Evolutionary conservation across 2,797 vertebrate species (phyloP).

Genomic region (Nannoperca australis): DNA sequence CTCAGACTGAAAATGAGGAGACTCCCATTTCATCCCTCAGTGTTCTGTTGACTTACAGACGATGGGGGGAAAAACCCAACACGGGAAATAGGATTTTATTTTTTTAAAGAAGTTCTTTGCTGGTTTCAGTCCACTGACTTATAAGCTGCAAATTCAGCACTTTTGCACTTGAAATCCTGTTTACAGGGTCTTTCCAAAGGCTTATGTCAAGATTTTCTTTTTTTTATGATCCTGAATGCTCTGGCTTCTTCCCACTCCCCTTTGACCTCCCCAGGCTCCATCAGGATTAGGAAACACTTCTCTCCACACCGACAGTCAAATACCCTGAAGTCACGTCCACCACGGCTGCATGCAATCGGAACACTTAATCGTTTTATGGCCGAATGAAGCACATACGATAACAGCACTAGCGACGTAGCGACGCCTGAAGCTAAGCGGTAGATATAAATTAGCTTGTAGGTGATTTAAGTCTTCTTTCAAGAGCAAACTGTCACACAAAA

Average conservation of each 20-base stretch:
- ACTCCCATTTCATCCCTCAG: slow-evolving; percentile 36
- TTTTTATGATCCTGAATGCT: slow-evolving; percentile 10
- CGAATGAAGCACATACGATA: not conserved
- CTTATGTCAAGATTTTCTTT: slow-evolving; percentile 18
- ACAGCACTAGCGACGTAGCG: too few relatives aligned
- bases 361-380: not conserved
- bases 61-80: slow-evolving; percentile 39
- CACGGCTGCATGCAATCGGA: not conserved
- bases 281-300: slow-evolving; percentile 40
- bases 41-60: slow-evolving; percentile 27
- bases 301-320: slow-evolving; percentile 19
- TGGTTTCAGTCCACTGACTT: slow-evolving; percentile 21
- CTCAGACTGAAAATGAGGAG: slow-evolving; percentile 45
- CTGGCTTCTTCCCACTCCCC: slow-evolving; percentile 18
- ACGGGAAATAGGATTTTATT: slow-evolving; percentile 21
- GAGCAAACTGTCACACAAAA: slow-evolving; percentile 12
- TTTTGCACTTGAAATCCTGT: slow-evolving; percentile 38
- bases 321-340: slow-evolving; percentile 17
- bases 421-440: not conserved
- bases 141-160: slow-evolving; percentile 39
- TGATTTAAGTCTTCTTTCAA: not conserved
- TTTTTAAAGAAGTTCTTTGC: not conserved
- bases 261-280: slow-evolving; percentile 40
- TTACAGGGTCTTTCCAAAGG: slow-evolving; percentile 17
- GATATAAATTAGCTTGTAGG: not conserved